A percentile compares a stretch with the other conserved stretches of the same genome.
Conservation (phyloP, 1,140 invertebrate genomes). For the Agrilus planipennis region DNA sequence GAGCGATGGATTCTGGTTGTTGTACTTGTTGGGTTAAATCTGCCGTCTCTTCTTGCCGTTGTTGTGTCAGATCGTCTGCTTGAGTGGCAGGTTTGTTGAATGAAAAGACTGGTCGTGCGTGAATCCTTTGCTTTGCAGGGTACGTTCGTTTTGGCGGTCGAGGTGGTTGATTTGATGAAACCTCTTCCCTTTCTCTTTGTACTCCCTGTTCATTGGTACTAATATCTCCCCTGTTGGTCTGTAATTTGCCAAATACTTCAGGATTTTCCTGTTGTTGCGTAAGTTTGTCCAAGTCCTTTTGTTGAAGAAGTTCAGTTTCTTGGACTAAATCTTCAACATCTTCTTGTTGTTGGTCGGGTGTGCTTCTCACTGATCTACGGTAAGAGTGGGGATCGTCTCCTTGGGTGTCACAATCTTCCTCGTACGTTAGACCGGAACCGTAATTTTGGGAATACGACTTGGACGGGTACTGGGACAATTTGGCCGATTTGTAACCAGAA, state of each 20-base stretch:
- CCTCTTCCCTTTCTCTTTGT: neutral
- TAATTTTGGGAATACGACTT: neutral
- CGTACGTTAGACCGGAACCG: neutral
- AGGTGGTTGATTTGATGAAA: neutral
- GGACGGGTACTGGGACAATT: neutral
- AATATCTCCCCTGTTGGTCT: neutral
- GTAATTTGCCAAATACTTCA: neutral
- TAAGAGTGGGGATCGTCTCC: too few species aligned
- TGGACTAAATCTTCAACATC: neutral
- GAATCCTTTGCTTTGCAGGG: neutral
- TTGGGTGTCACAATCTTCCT: too few species aligned
- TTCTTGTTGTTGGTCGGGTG: neutral
- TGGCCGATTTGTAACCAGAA: neutral
- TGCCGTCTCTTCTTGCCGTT: conserved; percentile 4
- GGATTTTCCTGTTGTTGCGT: conserved; percentile 3
- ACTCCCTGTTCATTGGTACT: neutral
- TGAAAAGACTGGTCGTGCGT: neutral
- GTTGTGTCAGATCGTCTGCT: conserved; percentile 5
- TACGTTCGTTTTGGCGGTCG: neutral
- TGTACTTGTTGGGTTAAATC: conserved; percentile 1
- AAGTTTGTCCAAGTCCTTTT: neutral
- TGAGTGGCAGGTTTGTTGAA: neutral
- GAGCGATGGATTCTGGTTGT: conserved; percentile 1
- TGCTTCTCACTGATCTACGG: neutral
- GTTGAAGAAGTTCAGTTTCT: conserved; percentile 1